Percentiles rank a stretch among this genome's conserved stretches.
These are phyloP conservation scores for Aphrocallistes beatrix DNA, from an alignment of 37 sponge, comb jelly and placozoan species.

Conservation along the genomic window DNA sequence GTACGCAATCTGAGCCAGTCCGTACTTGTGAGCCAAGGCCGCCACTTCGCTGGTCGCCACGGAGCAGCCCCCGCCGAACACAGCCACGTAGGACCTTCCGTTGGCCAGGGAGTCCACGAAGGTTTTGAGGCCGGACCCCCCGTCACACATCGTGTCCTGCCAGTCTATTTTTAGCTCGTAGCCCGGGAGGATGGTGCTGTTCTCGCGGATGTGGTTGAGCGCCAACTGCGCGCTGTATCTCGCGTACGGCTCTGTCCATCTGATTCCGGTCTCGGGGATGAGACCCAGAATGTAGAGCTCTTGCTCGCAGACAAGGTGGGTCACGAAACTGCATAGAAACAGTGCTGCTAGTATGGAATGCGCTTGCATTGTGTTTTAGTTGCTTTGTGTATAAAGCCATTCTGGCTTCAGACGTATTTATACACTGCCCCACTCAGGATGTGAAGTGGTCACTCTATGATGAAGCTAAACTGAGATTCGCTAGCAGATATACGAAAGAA, in stretches of 20 bases:
- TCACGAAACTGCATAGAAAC: background rate
- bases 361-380: no score
- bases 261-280: background rate
- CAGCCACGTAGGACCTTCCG: background rate
- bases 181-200: background rate
- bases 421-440: no score
- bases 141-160: background rate
- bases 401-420: no score
- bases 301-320: background rate
- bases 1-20: conserved; percentile 9
- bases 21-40: background rate
- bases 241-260: conserved; percentile 2
- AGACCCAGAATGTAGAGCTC: background rate
- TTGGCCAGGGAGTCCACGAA: background rate
- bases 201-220: background rate
- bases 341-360: no score
- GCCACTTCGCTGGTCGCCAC: background rate
- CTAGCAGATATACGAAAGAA: no score
- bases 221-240: background rate
- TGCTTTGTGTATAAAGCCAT: no score
- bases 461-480: no score
- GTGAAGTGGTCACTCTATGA: no score
- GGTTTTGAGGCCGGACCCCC: background rate
- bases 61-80: background rate
- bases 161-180: background rate